Conservation (phyloP, 2,113 vertebrate species). For the Deroptyus accipitrinus region DNA sequence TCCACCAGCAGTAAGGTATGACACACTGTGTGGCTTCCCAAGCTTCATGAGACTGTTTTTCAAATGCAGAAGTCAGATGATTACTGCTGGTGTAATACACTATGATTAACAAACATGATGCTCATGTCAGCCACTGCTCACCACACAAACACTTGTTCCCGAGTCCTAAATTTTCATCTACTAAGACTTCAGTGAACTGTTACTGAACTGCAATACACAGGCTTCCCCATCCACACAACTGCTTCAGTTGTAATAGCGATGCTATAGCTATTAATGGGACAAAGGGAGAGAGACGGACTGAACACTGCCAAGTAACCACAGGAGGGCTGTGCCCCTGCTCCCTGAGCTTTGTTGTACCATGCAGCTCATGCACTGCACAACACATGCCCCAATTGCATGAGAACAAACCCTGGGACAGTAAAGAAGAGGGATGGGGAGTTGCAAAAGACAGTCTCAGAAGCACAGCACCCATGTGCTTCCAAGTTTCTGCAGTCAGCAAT, state of each 20-base stretch:
- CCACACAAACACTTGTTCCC: neutral
- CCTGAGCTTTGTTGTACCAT: neutral
- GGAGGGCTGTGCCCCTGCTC: too few species aligned
- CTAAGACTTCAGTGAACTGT: neutral
- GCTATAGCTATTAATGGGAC: neutral
- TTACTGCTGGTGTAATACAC: neutral
- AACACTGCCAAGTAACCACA: neutral
- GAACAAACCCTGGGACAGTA: neutral
- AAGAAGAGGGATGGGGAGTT: neutral
- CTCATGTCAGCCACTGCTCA: neutral
- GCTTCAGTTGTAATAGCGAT: neutral
- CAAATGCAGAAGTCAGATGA: neutral
- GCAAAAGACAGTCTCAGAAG: neutral
- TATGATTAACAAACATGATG: neutral
- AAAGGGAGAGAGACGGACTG: neutral
- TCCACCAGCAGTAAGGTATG: neutral
- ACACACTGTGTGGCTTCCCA: neutral
- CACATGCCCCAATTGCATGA: neutral
- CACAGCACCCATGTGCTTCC: accelerated
- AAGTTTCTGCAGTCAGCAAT: neutral
- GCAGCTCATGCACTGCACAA: accelerated
- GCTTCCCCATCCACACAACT: neutral
- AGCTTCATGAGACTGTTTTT: neutral
- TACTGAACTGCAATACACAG: neutral
- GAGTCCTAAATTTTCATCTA: neutral